These are phyloP conservation scores for Ceryle rudis DNA, from an alignment of 2,797 vertebrate species.

Conservation along the genomic window DNA sequence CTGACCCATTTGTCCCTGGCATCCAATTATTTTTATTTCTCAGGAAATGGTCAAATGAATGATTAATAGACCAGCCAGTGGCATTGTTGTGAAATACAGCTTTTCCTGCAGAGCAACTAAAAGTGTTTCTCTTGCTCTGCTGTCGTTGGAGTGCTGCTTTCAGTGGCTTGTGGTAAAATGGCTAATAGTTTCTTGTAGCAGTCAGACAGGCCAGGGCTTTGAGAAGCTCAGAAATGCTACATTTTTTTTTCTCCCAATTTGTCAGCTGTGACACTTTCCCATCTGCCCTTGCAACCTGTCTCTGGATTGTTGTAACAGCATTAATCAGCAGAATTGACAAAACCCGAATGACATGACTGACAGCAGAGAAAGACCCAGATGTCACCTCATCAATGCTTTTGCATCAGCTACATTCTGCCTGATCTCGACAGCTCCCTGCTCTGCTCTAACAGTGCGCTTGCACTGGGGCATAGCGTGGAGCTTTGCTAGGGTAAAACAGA, in stretches of 20 bases:
- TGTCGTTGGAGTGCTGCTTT: background rate
- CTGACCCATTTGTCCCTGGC: background rate
- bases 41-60: background rate
- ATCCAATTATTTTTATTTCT: background rate
- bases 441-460: background rate
- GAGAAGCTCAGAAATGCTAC: background rate
- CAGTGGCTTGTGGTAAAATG: background rate
- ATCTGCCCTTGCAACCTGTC: background rate
- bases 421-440: rapidly evolving
- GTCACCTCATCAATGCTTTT: background rate
- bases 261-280: slow-evolving; percentile 9
- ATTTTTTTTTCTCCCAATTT: background rate
- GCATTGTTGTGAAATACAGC: background rate
- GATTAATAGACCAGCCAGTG: background rate
- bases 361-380: slow-evolving; percentile 50
- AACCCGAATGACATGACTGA: background rate
- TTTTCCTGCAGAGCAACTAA: background rate
- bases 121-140: background rate
- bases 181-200: background rate
- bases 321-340: slow-evolving; percentile 1
- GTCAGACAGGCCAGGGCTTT: background rate
- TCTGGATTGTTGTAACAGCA: background rate
- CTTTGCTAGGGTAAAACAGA: background rate
- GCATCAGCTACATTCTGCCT: background rate
- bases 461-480: rapidly evolving